Evolutionary conservation across 2,113 vertebrate genomes (phyloP).

Genomic region (Paramormyrops kingsleyae): DNA sequence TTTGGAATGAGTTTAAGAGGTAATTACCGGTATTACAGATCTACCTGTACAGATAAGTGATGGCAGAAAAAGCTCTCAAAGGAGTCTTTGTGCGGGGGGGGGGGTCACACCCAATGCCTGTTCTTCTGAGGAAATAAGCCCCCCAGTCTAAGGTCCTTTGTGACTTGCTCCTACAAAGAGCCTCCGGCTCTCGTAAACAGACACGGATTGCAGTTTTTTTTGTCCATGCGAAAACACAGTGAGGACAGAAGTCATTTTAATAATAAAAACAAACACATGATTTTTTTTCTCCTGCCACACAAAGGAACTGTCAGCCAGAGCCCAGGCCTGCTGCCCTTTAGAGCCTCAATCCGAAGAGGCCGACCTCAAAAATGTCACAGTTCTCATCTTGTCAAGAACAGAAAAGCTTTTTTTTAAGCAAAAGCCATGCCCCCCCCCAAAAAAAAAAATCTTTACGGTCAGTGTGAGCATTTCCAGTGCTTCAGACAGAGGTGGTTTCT

Average conservation of each 20-base stretch:
- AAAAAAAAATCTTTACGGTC: background rate
- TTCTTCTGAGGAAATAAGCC: background rate
- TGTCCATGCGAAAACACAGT: background rate
- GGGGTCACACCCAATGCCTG: background rate
- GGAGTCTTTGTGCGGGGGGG: background rate
- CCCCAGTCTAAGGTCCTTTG: background rate
- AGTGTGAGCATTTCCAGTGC: background rate
- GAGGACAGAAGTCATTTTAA: constrained; percentile 3
- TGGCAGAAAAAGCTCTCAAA: background rate
- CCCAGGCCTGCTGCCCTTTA: background rate
- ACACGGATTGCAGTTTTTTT: background rate
- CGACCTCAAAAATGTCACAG: background rate
- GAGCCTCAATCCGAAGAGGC: background rate
- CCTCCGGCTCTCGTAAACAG: background rate
- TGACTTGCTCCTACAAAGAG: background rate
- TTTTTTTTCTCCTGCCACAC: background rate
- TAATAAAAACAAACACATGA: background rate
- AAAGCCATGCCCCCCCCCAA: background rate
- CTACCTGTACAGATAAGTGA: background rate
- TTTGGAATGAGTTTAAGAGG: background rate
- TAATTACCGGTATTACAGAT: background rate
- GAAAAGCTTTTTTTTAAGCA: background rate
- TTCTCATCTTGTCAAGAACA: background rate
- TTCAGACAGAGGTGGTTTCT: background rate
- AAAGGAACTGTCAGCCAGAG: background rate